phyloP scores from a whole-genome alignment of 2,113 vertebrate genomes.

The Odontesthes bonariensis region DNA sequence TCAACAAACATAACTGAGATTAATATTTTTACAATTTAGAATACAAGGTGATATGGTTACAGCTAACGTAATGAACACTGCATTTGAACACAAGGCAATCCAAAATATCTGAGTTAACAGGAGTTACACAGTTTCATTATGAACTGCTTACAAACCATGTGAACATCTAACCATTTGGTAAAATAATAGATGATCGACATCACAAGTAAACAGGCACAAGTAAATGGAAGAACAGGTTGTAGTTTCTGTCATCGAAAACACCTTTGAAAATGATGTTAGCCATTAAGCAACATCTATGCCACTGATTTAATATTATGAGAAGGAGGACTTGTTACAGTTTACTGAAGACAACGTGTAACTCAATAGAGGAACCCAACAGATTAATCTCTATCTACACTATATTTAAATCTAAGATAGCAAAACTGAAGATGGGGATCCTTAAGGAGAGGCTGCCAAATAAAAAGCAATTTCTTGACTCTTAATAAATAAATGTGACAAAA shows the following conservation, averaged over 20 bases:
- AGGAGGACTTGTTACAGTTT: conserved; percentile 26
- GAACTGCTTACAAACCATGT: conserved; percentile 24
- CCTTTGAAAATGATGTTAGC: conserved; percentile 46
- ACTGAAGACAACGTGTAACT: conserved; percentile 16
- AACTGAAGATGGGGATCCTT: conserved; percentile 26
- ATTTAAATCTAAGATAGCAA: background rate
- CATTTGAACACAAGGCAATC: conserved; percentile 58
- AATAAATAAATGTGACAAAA: conserved; percentile 77
- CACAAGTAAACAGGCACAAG: conserved; percentile 71
- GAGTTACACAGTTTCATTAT: conserved; percentile 37
- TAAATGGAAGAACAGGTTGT: conserved; percentile 74
- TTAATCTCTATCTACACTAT: background rate
- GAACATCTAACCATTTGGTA: conserved; percentile 30
- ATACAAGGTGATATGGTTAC: conserved; percentile 52
- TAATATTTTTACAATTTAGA: conserved; percentile 49
- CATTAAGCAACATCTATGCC: conserved; percentile 35
- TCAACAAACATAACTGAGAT: conserved; percentile 62
- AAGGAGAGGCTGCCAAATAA: conserved; percentile 26
- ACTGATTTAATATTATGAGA: conserved; percentile 17
- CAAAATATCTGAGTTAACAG: conserved; percentile 33
- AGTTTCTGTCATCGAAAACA: conserved; percentile 44
- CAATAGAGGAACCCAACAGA: background rate
- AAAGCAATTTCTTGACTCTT: conserved; percentile 41
- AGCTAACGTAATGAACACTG: conserved; percentile 58
- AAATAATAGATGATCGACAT: conserved; percentile 44